A percentile compares a stretch with the other conserved stretches of the same genome.
Evolutionary conservation across 2,113 vertebrate species (phyloP).

Genomic region (Crotophaga sulcirostris): DNA sequence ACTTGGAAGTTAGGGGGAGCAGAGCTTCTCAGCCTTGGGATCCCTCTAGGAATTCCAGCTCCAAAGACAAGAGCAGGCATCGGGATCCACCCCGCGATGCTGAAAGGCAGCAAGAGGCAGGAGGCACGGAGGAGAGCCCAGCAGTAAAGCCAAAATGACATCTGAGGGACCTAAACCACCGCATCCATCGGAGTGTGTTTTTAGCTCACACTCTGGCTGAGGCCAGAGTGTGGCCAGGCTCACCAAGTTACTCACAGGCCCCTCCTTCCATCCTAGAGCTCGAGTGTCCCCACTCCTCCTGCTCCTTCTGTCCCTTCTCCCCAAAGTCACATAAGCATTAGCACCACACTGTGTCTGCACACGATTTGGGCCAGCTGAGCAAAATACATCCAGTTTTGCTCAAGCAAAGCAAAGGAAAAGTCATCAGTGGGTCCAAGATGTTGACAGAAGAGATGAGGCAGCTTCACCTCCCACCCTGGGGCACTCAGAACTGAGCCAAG

Average conservation of each 20-base stretch:
- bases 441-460: not conserved
- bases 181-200: not conserved
- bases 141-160: not conserved
- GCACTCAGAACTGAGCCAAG: not conserved
- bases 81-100: not conserved
- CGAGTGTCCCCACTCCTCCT: fast-evolving
- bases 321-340: not conserved
- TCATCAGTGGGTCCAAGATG: fast-evolving
- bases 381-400: not conserved
- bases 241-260: fast-evolving
- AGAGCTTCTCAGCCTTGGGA: not conserved
- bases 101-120: not conserved
- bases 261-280: not conserved
- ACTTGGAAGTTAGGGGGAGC: not conserved
- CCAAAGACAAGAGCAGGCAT: not conserved
- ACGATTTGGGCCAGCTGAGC: not conserved
- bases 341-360: fast-evolving
- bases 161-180: not conserved
- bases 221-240: not conserved
- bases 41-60: not conserved
- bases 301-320: not conserved
- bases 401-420: not conserved
- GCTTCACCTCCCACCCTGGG: not conserved
- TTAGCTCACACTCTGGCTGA: not conserved
- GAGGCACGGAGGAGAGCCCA: no score